Evolutionary conservation across 2,888 invertebrate species (phyloP).

Genomic region (Octodonta nipae): DNA sequence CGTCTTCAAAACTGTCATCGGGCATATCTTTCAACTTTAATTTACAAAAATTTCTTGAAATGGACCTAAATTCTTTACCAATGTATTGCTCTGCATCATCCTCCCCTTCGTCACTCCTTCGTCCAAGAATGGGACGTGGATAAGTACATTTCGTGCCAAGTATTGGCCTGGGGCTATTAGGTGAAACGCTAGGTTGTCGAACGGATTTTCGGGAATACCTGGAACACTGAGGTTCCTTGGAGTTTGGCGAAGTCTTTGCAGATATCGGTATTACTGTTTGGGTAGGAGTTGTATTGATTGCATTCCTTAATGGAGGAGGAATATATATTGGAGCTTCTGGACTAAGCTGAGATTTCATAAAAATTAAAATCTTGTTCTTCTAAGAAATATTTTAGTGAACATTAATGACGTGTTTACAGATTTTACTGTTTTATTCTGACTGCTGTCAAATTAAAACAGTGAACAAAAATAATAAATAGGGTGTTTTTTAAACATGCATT

Average conservation of each 20-base stretch:
- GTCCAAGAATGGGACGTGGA: conserved; percentile 21
- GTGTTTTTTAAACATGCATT: too few species aligned
- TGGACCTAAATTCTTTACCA: conserved; percentile 18
- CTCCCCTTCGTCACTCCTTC: conserved; percentile 13
- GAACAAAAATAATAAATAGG: too few species aligned
- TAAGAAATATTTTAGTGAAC: too few species aligned
- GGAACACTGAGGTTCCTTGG: conserved; percentile 14
- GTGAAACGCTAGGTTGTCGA: conserved; percentile 9
- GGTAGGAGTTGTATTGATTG: conserved; percentile 7
- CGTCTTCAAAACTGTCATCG: too few species aligned
- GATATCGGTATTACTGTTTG: conserved; percentile 6
- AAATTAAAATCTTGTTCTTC: too few species aligned
- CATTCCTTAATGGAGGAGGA: conserved; percentile 16
- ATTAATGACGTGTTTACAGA: too few species aligned
- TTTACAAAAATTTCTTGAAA: conserved; percentile 15
- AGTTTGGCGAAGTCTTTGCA: neutral
- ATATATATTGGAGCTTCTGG: conserved; percentile 21
- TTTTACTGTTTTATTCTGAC: too few species aligned
- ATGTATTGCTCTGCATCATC: conserved; percentile 19
- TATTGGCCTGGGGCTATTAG: conserved; percentile 20
- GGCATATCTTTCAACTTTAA: conserved; percentile 16
- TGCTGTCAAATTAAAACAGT: too few species aligned
- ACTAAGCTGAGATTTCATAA: conserved; percentile 19
- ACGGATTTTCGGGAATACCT: conserved; percentile 13
- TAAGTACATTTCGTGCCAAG: conserved; percentile 18